These are phyloP conservation scores for Loriculus beryllinus DNA, from an alignment of 2,797 vertebrate genomes.

Conservation along the genomic window DNA sequence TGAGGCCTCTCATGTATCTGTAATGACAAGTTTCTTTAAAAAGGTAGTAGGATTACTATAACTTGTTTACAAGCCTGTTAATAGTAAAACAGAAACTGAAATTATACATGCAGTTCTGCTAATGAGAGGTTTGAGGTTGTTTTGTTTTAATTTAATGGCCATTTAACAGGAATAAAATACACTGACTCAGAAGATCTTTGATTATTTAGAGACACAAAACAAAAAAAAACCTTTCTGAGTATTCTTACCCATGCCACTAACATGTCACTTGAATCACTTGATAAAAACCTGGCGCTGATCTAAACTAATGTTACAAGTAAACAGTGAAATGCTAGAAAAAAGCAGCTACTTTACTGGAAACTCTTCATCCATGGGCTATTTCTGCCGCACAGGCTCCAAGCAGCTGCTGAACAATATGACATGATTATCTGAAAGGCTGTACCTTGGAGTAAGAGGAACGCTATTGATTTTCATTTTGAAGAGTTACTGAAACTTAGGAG, in stretches of 20 bases:
- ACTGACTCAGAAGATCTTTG: background rate
- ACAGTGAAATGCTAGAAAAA: background rate
- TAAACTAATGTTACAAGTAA: slow-evolving; percentile 3
- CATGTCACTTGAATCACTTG: background rate
- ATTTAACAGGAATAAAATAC: background rate
- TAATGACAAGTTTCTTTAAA: background rate
- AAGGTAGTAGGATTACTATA: background rate
- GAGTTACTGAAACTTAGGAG: slow-evolving; percentile 40
- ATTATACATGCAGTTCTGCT: background rate
- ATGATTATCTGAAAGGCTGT: background rate
- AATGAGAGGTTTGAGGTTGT: background rate
- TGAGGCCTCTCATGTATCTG: background rate
- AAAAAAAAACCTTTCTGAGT: background rate
- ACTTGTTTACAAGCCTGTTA: background rate
- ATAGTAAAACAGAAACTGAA: slow-evolving; percentile 42
- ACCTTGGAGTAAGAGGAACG: background rate
- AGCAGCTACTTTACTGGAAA: slow-evolving; percentile 31
- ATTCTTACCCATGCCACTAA: background rate
- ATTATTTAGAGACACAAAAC: background rate
- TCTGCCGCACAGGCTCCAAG: background rate
- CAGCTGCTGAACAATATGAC: background rate
- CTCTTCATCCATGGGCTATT: background rate
- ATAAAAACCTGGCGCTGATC: background rate
- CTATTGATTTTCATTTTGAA: slow-evolving; percentile 47
- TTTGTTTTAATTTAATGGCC: background rate